Evolutionary conservation across 2,797 vertebrate species (phyloP).

Genomic region (Micrastur ruficollis): DNA sequence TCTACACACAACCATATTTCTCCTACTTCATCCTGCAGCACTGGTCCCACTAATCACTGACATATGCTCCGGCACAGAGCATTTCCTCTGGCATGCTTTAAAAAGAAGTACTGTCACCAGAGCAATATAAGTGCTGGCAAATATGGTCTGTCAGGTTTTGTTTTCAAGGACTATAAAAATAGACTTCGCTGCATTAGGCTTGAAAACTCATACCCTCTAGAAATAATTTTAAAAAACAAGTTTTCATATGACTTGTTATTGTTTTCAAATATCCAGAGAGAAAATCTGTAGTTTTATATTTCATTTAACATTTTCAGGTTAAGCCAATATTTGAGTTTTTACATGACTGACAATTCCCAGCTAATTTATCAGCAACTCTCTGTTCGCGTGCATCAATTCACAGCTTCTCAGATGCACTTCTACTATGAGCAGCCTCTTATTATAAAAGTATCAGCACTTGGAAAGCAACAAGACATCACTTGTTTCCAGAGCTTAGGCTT

Average conservation of each 20-base stretch:
- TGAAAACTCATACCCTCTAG: constrained; percentile 43
- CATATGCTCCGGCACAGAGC: not conserved
- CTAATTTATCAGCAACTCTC: not conserved
- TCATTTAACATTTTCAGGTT: constrained; percentile 9
- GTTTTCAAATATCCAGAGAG: constrained; percentile 32
- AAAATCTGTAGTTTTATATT: constrained; percentile 39
- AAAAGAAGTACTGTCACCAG: constrained; percentile 28
- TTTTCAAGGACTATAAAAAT: constrained; percentile 64
- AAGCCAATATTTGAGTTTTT: constrained; percentile 1
- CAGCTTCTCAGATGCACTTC: not conserved
- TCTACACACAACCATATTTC: not conserved
- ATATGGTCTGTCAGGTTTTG: constrained; percentile 52
- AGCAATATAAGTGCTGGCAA: constrained; percentile 45
- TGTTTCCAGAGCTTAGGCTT: not conserved
- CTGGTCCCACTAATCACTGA: constrained; percentile 34
- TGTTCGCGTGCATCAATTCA: not conserved
- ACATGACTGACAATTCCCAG: not conserved
- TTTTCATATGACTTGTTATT: constrained; percentile 45
- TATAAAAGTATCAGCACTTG: not conserved
- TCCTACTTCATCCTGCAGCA: not conserved
- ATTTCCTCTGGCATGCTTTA: constrained; percentile 47
- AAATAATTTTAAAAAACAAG: constrained; percentile 43
- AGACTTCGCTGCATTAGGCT: constrained; percentile 41
- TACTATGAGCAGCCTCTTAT: not conserved
- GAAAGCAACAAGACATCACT: not conserved